Evolutionary conservation across 2,797 vertebrate genomes (phyloP).

Genomic region (Neosilurus mollespiculum): DNA sequence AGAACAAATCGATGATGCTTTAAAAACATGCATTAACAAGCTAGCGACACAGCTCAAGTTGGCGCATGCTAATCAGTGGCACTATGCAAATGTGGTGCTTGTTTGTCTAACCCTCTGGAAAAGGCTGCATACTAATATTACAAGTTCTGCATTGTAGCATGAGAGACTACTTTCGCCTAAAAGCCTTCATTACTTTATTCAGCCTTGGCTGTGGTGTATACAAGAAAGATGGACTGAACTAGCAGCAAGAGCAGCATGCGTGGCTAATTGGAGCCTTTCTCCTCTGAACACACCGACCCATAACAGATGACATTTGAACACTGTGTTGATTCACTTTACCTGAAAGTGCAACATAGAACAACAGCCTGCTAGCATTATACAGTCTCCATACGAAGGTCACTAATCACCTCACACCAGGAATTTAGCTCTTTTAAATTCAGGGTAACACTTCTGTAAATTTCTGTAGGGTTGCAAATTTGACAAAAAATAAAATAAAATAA

Average conservation of each 20-base stretch:
- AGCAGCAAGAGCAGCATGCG: conserved; percentile 1
- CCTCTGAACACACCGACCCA: conserved; percentile 28
- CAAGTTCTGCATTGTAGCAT: conserved; percentile 45
- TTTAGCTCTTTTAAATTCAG: not conserved
- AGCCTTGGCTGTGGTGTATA: not conserved
- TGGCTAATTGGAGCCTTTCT: conserved; percentile 50
- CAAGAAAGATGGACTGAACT: not conserved
- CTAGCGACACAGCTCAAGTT: not conserved
- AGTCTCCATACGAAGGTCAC: conserved; percentile 23
- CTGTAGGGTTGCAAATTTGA: not conserved
- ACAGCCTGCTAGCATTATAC: conserved; percentile 6
- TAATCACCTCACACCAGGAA: not conserved
- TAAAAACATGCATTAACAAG: conserved; percentile 19
- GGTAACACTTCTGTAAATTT: not conserved
- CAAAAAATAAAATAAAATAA: not conserved
- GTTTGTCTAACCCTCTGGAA: conserved; percentile 56
- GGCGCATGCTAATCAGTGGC: conserved; percentile 46
- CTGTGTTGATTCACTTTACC: conserved; percentile 27
- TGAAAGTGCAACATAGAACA: conserved; percentile 27
- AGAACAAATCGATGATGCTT: conserved; percentile 14
- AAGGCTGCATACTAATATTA: conserved; percentile 56
- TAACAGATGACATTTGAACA: conserved; percentile 50
- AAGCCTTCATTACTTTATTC: conserved; percentile 23
- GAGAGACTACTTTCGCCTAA: conserved; percentile 20
- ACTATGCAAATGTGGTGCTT: conserved; percentile 56